These are phyloP conservation scores for Anabas testudineus DNA, from an alignment of 2,797 vertebrate species.

Conservation along the genomic window DNA sequence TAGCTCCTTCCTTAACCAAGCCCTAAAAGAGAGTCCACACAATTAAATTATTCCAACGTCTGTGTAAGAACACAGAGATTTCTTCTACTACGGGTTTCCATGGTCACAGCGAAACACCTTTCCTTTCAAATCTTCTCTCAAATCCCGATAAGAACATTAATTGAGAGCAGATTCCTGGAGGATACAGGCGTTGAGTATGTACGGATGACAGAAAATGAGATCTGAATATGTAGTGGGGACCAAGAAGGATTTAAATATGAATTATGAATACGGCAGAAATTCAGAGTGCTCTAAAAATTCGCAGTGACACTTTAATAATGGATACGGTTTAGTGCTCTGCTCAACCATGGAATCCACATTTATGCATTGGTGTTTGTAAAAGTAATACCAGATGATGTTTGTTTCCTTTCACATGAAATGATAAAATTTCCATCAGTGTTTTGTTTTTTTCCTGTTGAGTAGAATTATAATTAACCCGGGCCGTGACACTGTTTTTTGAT, in stretches of 20 bases:
- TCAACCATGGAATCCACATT: constrained; percentile 81
- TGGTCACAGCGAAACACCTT: constrained; percentile 56
- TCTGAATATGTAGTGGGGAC: constrained; percentile 84
- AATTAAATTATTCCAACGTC: constrained; percentile 29
- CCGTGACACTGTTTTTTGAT: not conserved
- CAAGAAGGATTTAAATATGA: constrained; percentile 88
- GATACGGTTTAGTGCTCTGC: constrained; percentile 89
- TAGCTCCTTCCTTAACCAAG: constrained; percentile 1
- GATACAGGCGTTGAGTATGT: constrained; percentile 71
- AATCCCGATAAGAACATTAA: constrained; percentile 73
- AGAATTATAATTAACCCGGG: constrained; percentile 4
- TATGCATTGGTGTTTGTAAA: constrained; percentile 81
- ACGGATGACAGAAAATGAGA: constrained; percentile 83
- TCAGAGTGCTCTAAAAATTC: constrained; percentile 88
- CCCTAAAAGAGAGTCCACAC: constrained; percentile 9
- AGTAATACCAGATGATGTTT: constrained; percentile 79
- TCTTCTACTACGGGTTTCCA: constrained; percentile 48
- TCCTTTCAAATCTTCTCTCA: constrained; percentile 59
- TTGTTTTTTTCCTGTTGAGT: not conserved
- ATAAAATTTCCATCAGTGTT: constrained; percentile 23
- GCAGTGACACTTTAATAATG: constrained; percentile 93
- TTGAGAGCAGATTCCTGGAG: constrained; percentile 75
- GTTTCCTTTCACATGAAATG: constrained; percentile 39
- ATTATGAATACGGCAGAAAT: constrained; percentile 90
- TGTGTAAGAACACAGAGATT: constrained; percentile 18